These are phyloP conservation scores for Leptopilina clavipes DNA, from an alignment of 1,140 invertebrate genomes.

Conservation along the genomic window DNA sequence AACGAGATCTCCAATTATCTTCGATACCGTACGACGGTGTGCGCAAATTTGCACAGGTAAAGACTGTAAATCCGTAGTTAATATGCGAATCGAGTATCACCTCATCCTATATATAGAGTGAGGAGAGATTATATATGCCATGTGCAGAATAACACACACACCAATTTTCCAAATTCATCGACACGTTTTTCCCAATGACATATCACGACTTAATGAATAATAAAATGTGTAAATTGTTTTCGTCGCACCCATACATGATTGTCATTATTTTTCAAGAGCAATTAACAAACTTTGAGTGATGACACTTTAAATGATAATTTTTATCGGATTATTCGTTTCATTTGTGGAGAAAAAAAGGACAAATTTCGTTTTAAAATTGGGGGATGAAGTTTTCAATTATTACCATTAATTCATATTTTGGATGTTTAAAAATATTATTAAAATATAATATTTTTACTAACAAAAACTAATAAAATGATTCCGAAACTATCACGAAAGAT, in stretches of 20 bases:
- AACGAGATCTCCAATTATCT: constrained; percentile 67
- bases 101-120: not conserved
- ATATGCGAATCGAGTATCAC: constrained; percentile 29
- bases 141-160: not conserved
- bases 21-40: constrained; percentile 35
- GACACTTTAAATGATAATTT: not conserved
- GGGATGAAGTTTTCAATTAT: too few relatives aligned
- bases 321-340: not conserved
- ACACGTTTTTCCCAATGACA: constrained; percentile 6
- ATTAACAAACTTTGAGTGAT: not conserved
- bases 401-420: too few relatives aligned
- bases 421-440: too few relatives aligned
- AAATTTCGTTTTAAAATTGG: too few relatives aligned
- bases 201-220: not conserved
- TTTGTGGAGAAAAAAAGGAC: not conserved
- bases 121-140: not conserved
- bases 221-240: constrained; percentile 21
- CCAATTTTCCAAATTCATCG: constrained; percentile 1
- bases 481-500: too few relatives aligned
- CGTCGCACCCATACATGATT: not conserved
- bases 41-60: constrained; percentile 27
- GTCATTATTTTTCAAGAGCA: constrained; percentile 16
- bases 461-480: too few relatives aligned
- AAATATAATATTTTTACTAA: too few relatives aligned
- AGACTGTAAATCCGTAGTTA: constrained; percentile 31